Base-by-base conservation (phyloP, 1,140 invertebrate species). In the Paramacrobiotus metropolitanus region DNA sequence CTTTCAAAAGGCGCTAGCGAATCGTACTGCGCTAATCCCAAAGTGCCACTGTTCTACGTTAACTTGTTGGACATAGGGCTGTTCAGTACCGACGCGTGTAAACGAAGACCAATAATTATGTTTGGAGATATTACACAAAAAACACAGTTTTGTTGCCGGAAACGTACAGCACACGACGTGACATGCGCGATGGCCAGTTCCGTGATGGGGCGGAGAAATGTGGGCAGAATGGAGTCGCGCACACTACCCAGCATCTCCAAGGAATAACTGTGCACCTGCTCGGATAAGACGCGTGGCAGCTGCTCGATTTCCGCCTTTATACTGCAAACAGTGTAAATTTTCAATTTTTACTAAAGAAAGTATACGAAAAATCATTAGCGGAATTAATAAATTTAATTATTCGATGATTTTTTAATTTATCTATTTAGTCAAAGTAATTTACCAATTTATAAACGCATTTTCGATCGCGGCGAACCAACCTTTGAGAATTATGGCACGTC, bases 191-290 rank as follows among this genome's bases (percentile, higher is more conserved):
- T 67, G 34, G 34, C 68, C 28, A 15, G 60, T 40, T 28, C 44
- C 3, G 40, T 63, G 2, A 68, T 29, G n/a, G 67, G 68, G 30
- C 65, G 60, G 18, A 69, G 60, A 24, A 69, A 59, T 55, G 68
- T 68, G 2, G 66, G 18, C 20, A 69, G 20, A 62, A 69, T 67
- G n/a, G 60, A 48, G 48, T 66, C 64, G 31, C 63, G 64, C 59
- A 69, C 62, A 21, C 59, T 31, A 30, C 60, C 34, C 30, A 68
- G 69, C 31, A 67, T 66, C 9, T 59, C 24, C 34, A 29, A 20
- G 4, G 24, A 59, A 20, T 59, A 59, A 4, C 4, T 44, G 34
- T 59, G 34, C 4, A 59, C n/a, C 34, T 29, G 24, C 55, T 59
- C 34, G 9, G 9, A 59, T n/a, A 28, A 4, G 34, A 59, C 4